These are phyloP conservation scores for Drosophila kambysellisi DNA, from an alignment of 2,888 invertebrate species.

Conservation along the genomic window DNA sequence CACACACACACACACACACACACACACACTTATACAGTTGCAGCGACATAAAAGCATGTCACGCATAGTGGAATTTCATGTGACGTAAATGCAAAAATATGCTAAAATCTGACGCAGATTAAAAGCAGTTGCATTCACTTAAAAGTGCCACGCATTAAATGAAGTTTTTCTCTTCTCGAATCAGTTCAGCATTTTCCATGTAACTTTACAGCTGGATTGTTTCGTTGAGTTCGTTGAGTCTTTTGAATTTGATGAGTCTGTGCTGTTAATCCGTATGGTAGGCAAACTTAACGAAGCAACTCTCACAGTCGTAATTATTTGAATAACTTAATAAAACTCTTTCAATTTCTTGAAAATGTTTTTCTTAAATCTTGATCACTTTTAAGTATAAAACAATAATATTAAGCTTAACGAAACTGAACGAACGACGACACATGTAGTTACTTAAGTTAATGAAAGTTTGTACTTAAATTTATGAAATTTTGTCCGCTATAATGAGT, in stretches of 20 bases:
- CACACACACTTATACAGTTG: constrained; percentile 15
- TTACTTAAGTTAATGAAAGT: background rate
- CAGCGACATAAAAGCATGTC: constrained; percentile 68
- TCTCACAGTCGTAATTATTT: background rate
- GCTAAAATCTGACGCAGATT: constrained; percentile 65
- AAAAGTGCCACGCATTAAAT: constrained; percentile 28
- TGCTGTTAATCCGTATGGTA: constrained; percentile 12
- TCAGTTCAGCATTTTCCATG: constrained; percentile 6
- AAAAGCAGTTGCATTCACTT: constrained; percentile 51
- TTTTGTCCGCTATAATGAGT: background rate
- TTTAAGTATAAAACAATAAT: background rate
- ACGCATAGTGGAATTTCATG: constrained; percentile 75
- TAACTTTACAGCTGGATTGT: background rate
- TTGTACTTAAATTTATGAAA: background rate
- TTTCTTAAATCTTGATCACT: background rate
- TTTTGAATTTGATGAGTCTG: constrained; percentile 17
- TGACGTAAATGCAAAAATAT: constrained; percentile 79
- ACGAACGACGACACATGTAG: background rate
- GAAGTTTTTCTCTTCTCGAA: constrained; percentile 16
- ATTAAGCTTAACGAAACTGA: background rate
- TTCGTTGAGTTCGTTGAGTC: constrained; percentile 13
- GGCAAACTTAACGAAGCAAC: constrained; percentile 21
- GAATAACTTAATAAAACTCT: background rate
- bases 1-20: constrained; percentile 22
- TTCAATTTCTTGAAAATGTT: background rate